Conservation (phyloP, 2,797 vertebrate genomes). For the Lithobates pipiens region DNA sequence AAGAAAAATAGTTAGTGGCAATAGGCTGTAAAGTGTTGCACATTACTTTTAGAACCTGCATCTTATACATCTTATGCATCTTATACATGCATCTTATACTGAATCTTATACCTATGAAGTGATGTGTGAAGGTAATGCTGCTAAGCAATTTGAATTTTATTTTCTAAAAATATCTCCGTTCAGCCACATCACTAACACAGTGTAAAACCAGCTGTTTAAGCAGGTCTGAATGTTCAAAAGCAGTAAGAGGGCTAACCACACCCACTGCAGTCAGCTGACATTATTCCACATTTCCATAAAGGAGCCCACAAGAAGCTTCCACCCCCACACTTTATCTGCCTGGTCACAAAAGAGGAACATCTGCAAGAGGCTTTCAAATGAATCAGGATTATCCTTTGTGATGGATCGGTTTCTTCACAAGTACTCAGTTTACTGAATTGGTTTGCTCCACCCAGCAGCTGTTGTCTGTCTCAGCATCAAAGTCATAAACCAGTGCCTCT, state of each 20-base stretch:
- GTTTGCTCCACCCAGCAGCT: conserved; percentile 31
- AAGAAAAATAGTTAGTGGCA: background rate
- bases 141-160: too few relatives aligned
- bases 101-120: too few relatives aligned
- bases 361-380: conserved; percentile 20
- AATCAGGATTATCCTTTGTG: conserved; percentile 30
- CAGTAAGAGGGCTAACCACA: background rate
- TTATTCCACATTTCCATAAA: conserved; percentile 45
- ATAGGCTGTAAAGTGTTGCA: background rate
- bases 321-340: background rate
- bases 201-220: too few relatives aligned
- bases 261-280: conserved; percentile 33
- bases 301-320: background rate
- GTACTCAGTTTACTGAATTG: background rate
- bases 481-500: background rate
- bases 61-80: too few relatives aligned
- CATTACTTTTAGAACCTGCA: too few relatives aligned
- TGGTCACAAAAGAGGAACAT: conserved; percentile 15
- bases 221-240: too few relatives aligned
- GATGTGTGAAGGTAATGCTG: too few relatives aligned
- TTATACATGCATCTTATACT: too few relatives aligned
- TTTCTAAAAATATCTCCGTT: too few relatives aligned
- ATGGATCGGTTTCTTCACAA: background rate
- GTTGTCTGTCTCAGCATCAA: conserved; percentile 9
- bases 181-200: too few relatives aligned